phyloP scores from a whole-genome alignment of 2,888 invertebrate species.

The Coelinius sp. region DNA sequence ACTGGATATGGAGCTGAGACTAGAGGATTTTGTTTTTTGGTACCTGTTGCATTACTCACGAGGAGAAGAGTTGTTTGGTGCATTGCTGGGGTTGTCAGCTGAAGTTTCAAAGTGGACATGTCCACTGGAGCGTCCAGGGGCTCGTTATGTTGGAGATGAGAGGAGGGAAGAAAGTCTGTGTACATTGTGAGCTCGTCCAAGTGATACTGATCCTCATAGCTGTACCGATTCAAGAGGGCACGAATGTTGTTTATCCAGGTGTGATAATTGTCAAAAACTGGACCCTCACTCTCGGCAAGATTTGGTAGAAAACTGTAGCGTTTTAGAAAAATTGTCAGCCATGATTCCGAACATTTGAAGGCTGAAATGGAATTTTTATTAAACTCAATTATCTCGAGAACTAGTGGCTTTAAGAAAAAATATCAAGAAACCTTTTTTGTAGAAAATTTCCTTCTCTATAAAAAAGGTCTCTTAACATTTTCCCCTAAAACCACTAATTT shows the following conservation, averaged over 20 bases:
- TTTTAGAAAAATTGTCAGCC: conserved; percentile 58
- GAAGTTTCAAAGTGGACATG: background rate
- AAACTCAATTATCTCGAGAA: too few species aligned
- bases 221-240: conserved; percentile 53
- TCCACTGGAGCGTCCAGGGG: background rate
- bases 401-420: too few species aligned
- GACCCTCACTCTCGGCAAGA: conserved; percentile 47
- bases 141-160: background rate
- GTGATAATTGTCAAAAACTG: conserved; percentile 55
- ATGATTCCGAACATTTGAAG: conserved; percentile 57
- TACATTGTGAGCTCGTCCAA: conserved; percentile 59
- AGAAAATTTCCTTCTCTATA: too few species aligned
- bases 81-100: conserved; percentile 12
- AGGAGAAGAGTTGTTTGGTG: conserved; percentile 45
- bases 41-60: conserved; percentile 59
- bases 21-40: conserved; percentile 56
- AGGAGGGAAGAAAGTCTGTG: conserved; percentile 47
- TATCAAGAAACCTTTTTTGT: too few species aligned
- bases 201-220: conserved; percentile 57
- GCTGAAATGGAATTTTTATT: conserved; percentile 43
- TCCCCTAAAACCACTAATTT: too few species aligned
- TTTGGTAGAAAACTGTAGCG: conserved; percentile 53
- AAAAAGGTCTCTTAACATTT: too few species aligned
- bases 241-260: conserved; percentile 58
- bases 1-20: conserved; percentile 54